Evolutionary conservation across 2,888 invertebrate species (phyloP).

Genomic region (Camptogramma bilineatum): DNA sequence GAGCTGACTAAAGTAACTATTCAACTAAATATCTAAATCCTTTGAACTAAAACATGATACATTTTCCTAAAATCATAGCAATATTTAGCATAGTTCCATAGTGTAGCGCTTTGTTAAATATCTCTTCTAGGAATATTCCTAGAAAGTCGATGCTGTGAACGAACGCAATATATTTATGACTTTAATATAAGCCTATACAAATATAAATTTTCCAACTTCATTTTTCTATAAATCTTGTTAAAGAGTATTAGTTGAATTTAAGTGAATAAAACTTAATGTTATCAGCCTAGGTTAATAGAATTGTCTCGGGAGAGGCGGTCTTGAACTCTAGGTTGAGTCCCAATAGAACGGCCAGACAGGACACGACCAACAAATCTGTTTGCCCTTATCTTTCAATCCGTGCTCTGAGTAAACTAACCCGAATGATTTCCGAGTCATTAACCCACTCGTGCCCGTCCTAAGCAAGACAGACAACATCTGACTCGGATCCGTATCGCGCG

Average conservation of each 20-base stretch:
- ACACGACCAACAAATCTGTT: slow-evolving; percentile 79
- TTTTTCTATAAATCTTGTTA: neutral
- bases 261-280: slow-evolving; percentile 34
- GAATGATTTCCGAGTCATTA: slow-evolving; percentile 85
- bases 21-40: neutral
- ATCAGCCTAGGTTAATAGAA: slow-evolving; percentile 39
- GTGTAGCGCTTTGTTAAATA: neutral
- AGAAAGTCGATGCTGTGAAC: neutral
- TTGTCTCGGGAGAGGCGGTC: slow-evolving; percentile 29
- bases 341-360: slow-evolving; percentile 58
- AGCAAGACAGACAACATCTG: slow-evolving; percentile 84
- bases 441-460: slow-evolving; percentile 77
- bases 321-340: slow-evolving; percentile 46
- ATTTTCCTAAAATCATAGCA: neutral
- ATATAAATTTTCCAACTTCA: neutral
- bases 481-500: slow-evolving; percentile 82
- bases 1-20: no score
- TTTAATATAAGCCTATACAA: neutral
- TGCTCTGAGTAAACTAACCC: slow-evolving; percentile 78
- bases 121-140: neutral
- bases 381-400: slow-evolving; percentile 82
- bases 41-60: neutral
- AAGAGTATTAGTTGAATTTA: slow-evolving; percentile 18
- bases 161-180: neutral
- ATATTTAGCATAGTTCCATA: neutral